These are phyloP conservation scores for Chloroceryle inda DNA, from an alignment of 2,797 vertebrate genomes.

Conservation along the genomic window DNA sequence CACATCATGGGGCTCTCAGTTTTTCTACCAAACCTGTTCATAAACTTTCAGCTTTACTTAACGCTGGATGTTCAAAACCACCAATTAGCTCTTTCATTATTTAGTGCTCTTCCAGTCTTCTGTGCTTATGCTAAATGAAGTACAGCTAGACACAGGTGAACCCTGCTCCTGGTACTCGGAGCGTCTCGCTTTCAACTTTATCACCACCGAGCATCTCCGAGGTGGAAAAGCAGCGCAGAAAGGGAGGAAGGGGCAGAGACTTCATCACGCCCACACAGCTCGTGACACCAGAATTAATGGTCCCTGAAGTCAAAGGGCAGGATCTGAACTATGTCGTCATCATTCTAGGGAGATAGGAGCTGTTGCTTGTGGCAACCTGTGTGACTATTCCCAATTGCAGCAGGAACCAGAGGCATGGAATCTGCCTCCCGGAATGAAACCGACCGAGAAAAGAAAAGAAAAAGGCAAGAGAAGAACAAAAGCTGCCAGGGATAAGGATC, in stretches of 20 bases:
- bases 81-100: neutral
- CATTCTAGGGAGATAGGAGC: neutral
- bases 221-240: neutral
- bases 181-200: neutral
- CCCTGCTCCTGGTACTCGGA: neutral
- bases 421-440: neutral
- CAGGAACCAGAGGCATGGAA: neutral
- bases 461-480: neutral
- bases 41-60: conserved; percentile 62
- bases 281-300: neutral
- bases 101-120: neutral
- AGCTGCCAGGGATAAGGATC: neutral
- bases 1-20: neutral
- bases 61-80: neutral
- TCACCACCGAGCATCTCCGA: neutral
- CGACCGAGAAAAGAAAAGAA: neutral
- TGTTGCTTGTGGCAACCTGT: neutral
- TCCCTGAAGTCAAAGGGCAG: neutral
- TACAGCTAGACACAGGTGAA: neutral
- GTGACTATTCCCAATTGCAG: neutral
- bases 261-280: neutral
- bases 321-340: neutral
- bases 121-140: neutral
- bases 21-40: conserved; percentile 6
- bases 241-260: neutral